Evolutionary conservation across 2,797 vertebrate species (phyloP), one percentile per base, ranked within the genome.

Genomic region (Avahi laniger): DNA sequence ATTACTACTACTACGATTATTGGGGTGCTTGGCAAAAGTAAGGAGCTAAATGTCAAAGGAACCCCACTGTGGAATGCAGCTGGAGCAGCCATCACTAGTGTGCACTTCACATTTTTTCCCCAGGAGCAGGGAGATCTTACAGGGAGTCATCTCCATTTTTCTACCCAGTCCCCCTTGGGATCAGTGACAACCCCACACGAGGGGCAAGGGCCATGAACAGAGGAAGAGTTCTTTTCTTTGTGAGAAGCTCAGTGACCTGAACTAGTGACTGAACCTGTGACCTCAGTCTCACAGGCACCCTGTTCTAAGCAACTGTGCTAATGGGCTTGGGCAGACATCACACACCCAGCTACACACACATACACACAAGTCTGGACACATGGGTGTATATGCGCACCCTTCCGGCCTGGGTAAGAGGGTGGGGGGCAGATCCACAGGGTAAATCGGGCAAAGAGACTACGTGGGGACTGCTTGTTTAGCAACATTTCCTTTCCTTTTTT

Each of bases 151-250:
- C 61, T 57, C 43, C 46, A 75, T 52, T 91, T 67, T 86, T 92
- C 69, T 70, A 61, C 3, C 30, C 48, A 70, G 57, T 86, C 38
- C 2, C 30, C 17, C 54, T 67, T 78, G 35, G 79, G 38, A 80
- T 89, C 75, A 72, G 48, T 90, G 78, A 57, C 92, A 90, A 81
- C 4, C 38, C 13, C 7, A 65, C 26, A 81, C 33, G 35, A 92
- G 28, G n/a, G 61, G 8, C 43, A 35, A 50, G 43, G 38, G 8
- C 46, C 18, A 7, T 46, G 20, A 94, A 89, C 30, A 96, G 63
- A 96, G 83, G 54, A 83, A 85, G 76, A 89, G n/a, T 76, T 84
- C 38, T 82, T 89, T 86, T 96, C 52, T 94, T 94, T 92, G 52
- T 73, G 43, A 92, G 41, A 93, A 89, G 30, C 35, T 94, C 88